Percentiles rank a stretch among this genome's conserved stretches.
Conservation (phyloP, 2,113 vertebrate genomes). For the Vidua macroura region DNA sequence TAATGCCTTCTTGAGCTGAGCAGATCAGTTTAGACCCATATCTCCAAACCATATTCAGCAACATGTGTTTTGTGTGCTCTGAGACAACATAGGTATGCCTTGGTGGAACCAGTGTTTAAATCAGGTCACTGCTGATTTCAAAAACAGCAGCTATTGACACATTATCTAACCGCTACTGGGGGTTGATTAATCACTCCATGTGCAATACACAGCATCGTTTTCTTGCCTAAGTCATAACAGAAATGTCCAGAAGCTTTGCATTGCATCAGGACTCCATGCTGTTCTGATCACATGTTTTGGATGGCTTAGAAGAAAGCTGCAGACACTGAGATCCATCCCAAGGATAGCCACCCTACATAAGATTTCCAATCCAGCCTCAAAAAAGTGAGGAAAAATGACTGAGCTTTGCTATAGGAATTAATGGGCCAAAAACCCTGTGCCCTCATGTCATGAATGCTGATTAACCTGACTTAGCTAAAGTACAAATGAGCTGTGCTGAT, state of each 20-base stretch:
- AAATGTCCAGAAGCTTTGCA: background rate
- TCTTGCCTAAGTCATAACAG: background rate
- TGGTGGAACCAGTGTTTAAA: background rate
- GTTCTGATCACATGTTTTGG: background rate
- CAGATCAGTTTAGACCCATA: background rate
- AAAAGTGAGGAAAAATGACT: background rate
- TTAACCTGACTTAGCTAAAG: background rate
- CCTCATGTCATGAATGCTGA: background rate
- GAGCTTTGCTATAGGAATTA: background rate
- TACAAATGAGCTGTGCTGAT: background rate
- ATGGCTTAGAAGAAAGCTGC: background rate
- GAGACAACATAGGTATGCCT: accelerated
- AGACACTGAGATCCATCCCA: background rate
- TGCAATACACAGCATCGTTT: background rate
- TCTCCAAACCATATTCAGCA: background rate
- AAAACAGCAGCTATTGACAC: background rate
- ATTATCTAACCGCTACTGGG: background rate
- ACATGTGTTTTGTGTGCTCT: background rate
- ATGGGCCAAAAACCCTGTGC: background rate
- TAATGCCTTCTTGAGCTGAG: background rate
- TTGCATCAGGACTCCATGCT: background rate
- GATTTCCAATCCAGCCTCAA: background rate
- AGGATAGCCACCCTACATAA: background rate
- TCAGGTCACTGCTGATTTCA: background rate
- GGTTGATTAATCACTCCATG: background rate